phyloP scores from a whole-genome alignment of 2,797 vertebrate species.

The Semaprochilodus insignis region DNA sequence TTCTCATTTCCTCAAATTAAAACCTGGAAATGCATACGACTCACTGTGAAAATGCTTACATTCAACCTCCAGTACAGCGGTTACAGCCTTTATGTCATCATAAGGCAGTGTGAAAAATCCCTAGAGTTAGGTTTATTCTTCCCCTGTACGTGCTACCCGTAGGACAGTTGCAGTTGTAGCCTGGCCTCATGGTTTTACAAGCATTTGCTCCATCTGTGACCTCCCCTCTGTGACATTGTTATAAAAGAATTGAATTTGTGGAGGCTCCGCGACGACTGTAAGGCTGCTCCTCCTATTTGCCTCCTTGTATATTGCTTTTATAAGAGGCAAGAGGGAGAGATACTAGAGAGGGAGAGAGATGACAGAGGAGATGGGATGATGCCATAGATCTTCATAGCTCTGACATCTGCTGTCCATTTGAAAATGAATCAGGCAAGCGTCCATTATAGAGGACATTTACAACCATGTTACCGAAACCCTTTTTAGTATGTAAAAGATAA shows the following conservation, averaged over 20 bases:
- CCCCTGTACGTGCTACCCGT: conserved; percentile 54
- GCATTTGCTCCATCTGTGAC: conserved; percentile 73
- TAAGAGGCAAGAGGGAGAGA: conserved; percentile 51
- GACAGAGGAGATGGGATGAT: conserved; percentile 35
- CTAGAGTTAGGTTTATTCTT: conserved; percentile 50
- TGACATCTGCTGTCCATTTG: conserved; percentile 53
- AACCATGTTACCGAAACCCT: conserved; percentile 46
- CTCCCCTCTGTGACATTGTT: conserved; percentile 62
- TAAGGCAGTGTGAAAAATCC: conserved; percentile 57
- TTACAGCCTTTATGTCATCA: conserved; percentile 56
- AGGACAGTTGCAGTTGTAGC: conserved; percentile 54
- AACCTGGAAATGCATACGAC: conserved; percentile 1
- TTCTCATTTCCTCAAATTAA: background rate
- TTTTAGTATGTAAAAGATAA: conserved; percentile 39
- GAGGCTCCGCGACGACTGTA: conserved; percentile 63
- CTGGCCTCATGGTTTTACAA: conserved; percentile 62
- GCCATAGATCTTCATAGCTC: conserved; percentile 63
- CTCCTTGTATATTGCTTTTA: conserved; percentile 58
- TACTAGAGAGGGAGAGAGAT: conserved; percentile 35
- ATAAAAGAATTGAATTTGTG: conserved; percentile 65
- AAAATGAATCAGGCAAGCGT: conserved; percentile 54
- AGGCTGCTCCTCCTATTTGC: conserved; percentile 52
- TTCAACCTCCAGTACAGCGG: conserved; percentile 25
- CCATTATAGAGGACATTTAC: conserved; percentile 56
- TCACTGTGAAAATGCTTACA: background rate